A percentile compares a stretch with the other conserved stretches of the same genome.
Conservation (phyloP, 2,797 vertebrate species). For the Lagocephalus sceleratus region DNA sequence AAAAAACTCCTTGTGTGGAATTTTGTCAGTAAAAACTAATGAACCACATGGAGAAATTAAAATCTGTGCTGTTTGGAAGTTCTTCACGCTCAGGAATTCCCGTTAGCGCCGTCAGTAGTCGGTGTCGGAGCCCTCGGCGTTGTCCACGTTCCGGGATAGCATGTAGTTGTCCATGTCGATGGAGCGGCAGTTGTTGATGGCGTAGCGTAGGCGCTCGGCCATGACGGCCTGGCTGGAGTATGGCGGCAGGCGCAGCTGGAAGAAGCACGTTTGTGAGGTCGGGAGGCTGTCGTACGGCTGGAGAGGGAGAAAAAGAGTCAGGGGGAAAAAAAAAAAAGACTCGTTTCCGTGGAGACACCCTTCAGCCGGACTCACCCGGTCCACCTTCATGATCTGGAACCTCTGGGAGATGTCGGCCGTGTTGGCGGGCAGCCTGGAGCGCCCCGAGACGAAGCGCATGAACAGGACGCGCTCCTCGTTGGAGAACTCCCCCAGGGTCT, state of each 20-base stretch:
- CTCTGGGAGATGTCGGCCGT: conserved; percentile 83
- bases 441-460: conserved; percentile 83
- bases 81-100: conserved; percentile 45
- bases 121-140: conserved; percentile 77
- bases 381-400: conserved; percentile 86
- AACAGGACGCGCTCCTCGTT: conserved; percentile 84
- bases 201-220: conserved; percentile 81
- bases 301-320: not conserved
- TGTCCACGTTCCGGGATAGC: conserved; percentile 81
- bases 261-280: conserved; percentile 84
- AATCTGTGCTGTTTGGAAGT: conserved; percentile 68
- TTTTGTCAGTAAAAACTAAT: conserved; percentile 74
- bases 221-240: conserved; percentile 81
- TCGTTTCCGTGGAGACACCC: too few species aligned
- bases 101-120: conserved; percentile 72
- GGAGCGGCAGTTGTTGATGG: conserved; percentile 85
- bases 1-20: conserved; percentile 56
- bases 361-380: conserved; percentile 70
- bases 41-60: conserved; percentile 82
- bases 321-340: too few species aligned
- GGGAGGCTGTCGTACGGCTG: conserved; percentile 83
- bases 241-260: conserved; percentile 82
- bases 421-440: conserved; percentile 81
- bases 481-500: conserved; percentile 82
- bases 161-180: conserved; percentile 89